Percentiles rank a stretch among this genome's conserved stretches.
phyloP scores from a whole-genome alignment of 2,888 invertebrate species.

The Glyphotaelius pellucidus region DNA sequence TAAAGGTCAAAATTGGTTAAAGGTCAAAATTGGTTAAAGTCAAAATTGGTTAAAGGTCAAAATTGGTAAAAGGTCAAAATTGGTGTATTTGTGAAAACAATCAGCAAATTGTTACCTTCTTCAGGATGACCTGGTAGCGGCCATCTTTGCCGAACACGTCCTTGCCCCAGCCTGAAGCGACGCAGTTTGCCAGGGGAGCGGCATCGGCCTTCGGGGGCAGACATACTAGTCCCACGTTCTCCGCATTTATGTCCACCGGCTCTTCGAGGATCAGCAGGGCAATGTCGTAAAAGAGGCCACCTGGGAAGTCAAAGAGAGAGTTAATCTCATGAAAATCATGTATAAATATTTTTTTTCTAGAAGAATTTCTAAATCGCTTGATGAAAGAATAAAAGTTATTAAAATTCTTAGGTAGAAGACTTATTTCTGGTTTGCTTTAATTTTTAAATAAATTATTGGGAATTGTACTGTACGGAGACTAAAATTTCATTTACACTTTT shows the following conservation, averaged over 20 bases:
- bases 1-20: too few relatives aligned
- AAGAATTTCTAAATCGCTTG: too few relatives aligned
- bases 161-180: constrained; percentile 88
- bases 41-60: too few relatives aligned
- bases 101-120: constrained; percentile 67
- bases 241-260: constrained; percentile 78
- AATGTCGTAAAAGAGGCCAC: constrained; percentile 85
- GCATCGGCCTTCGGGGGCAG: constrained; percentile 75
- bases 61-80: too few relatives aligned
- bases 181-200: constrained; percentile 75
- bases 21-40: too few relatives aligned
- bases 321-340: background rate
- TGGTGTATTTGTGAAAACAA: too few relatives aligned
- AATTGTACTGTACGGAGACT: too few relatives aligned
- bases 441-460: too few relatives aligned
- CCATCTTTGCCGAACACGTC: constrained; percentile 78
- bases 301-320: constrained; percentile 68
- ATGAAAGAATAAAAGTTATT: too few relatives aligned
- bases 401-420: too few relatives aligned
- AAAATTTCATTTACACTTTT: too few relatives aligned
- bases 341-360: background rate
- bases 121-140: constrained; percentile 69
- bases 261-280: constrained; percentile 82
- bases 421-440: too few relatives aligned
- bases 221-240: constrained; percentile 85